These are phyloP conservation scores for Notodonta ziczac DNA, from an alignment of 2,888 invertebrate genomes.

Conservation along the genomic window DNA sequence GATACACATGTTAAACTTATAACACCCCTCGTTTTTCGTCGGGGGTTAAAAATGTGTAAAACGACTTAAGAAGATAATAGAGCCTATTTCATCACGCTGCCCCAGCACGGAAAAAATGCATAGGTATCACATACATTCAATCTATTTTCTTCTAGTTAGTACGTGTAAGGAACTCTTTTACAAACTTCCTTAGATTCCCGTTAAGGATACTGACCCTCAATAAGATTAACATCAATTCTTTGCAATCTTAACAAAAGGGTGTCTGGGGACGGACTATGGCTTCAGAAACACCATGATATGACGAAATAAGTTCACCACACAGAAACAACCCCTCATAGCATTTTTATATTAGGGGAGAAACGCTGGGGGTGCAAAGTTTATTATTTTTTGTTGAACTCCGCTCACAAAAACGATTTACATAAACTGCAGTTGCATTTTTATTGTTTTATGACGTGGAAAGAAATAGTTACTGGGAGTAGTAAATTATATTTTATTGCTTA, in stretches of 20 bases:
- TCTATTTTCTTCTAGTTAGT: too few relatives aligned
- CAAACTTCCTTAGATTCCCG: too few relatives aligned
- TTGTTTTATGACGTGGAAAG: constrained; percentile 35
- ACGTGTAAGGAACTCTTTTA: too few relatives aligned
- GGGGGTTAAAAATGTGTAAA: too few relatives aligned
- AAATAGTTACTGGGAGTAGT: constrained; percentile 11
- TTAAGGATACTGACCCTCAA: background rate
- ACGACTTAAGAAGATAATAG: too few relatives aligned
- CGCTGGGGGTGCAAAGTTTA: constrained; percentile 14
- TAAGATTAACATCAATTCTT: background rate
- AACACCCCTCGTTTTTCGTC: too few relatives aligned
- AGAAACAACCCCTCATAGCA: constrained; percentile 35
- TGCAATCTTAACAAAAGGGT: background rate
- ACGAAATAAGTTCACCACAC: constrained; percentile 40
- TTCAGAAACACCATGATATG: constrained; percentile 34
- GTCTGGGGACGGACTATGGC: constrained; percentile 35
- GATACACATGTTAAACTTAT: too few relatives aligned
- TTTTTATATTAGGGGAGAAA: constrained; percentile 42
- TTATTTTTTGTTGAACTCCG: constrained; percentile 41
- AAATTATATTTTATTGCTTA: constrained; percentile 24
- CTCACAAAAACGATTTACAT: constrained; percentile 38
- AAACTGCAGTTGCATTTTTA: constrained; percentile 38
- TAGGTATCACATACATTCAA: too few relatives aligned
- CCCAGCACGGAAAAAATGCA: too few relatives aligned
- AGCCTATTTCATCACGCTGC: too few relatives aligned